phyloP scores from a whole-genome alignment of 2,113 vertebrate species.

The Etia nguti region DNA sequence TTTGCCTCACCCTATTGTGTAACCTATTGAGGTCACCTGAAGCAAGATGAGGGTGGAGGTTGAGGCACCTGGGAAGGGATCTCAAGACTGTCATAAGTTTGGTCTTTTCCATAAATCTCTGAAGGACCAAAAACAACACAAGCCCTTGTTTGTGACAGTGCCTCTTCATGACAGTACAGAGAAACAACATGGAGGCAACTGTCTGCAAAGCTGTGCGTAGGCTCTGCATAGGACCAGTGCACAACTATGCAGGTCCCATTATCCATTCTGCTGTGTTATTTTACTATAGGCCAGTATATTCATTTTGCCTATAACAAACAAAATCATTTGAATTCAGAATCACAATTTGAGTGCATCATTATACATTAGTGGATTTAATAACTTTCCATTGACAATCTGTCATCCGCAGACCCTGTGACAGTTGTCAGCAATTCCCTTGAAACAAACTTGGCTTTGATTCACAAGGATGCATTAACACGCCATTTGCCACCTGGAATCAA shows the following conservation, averaged over 20 bases:
- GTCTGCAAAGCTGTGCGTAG: background rate
- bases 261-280: background rate
- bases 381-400: background rate
- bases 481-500: slow-evolving; percentile 55
- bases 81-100: background rate
- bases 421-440: background rate
- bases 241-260: background rate
- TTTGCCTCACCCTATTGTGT: background rate
- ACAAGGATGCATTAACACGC: slow-evolving; percentile 7
- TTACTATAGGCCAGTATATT: background rate
- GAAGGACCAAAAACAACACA: background rate
- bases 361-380: background rate
- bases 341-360: background rate
- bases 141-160: background rate
- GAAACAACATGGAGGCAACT: background rate
- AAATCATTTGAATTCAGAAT: background rate
- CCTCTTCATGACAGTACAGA: background rate
- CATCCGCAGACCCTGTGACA: background rate
- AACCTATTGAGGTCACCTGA: background rate
- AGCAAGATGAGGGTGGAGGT: fast-evolving
- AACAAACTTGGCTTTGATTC: slow-evolving; percentile 22
- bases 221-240: background rate
- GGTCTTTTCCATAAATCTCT: background rate
- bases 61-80: background rate
- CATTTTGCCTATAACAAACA: background rate